These are phyloP conservation scores for Engraulis encrasicolus DNA, from an alignment of 2,113 vertebrate genomes.

Conservation along the genomic window DNA sequence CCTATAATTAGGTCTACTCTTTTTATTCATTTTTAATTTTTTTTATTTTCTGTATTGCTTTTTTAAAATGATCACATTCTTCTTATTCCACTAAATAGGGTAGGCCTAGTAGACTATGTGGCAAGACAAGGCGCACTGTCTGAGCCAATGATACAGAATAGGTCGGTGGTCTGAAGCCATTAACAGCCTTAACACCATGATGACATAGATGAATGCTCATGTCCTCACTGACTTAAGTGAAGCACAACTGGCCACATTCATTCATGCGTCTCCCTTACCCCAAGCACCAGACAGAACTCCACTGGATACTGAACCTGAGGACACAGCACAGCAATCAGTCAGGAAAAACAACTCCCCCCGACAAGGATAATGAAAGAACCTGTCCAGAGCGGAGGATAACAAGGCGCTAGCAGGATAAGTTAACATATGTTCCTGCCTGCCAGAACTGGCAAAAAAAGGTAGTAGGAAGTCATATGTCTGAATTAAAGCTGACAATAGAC, in stretches of 20 bases:
- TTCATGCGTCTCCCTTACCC: no score
- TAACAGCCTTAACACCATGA: no score
- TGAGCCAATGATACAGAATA: no score
- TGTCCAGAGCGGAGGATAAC: constrained; percentile 8
- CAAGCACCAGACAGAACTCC: not conserved
- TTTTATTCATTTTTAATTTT: no score
- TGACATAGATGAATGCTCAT: no score
- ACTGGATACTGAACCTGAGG: not conserved
- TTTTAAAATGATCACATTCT: no score
- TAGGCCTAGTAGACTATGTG: no score
- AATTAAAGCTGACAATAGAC: constrained; percentile 35
- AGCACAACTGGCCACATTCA: not conserved
- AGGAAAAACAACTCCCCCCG: not conserved
- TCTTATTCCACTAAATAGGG: not conserved
- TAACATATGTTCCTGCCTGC: constrained; percentile 1
- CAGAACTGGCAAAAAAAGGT: not conserved
- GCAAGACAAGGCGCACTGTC: not conserved
- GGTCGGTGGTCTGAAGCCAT: no score
- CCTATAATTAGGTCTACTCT: no score
- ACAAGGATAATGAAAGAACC: not conserved
- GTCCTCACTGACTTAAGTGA: not conserved
- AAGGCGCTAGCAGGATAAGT: not conserved
- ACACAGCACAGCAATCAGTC: not conserved
- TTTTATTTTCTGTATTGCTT: no score
- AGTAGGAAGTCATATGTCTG: constrained; percentile 12